Conservation (phyloP, 2,797 vertebrate genomes). For the Tachyglossus aculeatus region DNA sequence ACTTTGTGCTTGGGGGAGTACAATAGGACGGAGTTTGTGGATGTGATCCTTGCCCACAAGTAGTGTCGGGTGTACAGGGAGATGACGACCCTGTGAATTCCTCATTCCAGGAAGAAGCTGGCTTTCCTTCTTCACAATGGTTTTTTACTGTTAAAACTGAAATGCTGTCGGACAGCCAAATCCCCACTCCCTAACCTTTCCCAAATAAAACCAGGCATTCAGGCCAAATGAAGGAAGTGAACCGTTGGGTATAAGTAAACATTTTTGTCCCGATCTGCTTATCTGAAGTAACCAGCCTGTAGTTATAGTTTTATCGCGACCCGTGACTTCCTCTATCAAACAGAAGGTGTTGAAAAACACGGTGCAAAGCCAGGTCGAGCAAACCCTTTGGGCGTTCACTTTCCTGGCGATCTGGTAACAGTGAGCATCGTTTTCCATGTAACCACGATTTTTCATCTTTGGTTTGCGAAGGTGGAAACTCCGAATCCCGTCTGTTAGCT, state of each 20-base stretch:
- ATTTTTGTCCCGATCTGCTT: conserved; percentile 60
- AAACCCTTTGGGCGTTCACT: not conserved
- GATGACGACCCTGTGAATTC: too few species aligned
- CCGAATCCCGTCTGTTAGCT: too few species aligned
- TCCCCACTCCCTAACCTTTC: not conserved
- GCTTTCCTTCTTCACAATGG: not conserved
- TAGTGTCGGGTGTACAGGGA: too few species aligned
- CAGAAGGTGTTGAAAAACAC: conserved; percentile 40
- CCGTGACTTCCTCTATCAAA: conserved; percentile 59
- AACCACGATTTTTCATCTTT: not conserved
- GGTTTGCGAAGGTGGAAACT: not conserved
- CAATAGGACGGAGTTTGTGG: too few species aligned
- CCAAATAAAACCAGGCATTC: conserved; percentile 7
- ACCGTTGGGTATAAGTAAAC: conserved; percentile 57
- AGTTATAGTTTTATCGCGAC: conserved; percentile 41
- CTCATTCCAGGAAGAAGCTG: too few species aligned
- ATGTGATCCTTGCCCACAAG: too few species aligned
- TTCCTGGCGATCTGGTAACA: not conserved
- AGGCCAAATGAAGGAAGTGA: conserved; percentile 52
- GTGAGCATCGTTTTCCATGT: not conserved
- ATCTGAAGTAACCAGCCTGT: conserved; percentile 64
- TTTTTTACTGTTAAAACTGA: conserved; percentile 40
- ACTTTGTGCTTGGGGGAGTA: too few species aligned
- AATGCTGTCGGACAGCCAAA: conserved; percentile 13
- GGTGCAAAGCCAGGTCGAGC: conserved; percentile 8